Evolutionary conservation across 2,113 vertebrate genomes (phyloP).

Genomic region (Plecturocebus donacophilus): DNA sequence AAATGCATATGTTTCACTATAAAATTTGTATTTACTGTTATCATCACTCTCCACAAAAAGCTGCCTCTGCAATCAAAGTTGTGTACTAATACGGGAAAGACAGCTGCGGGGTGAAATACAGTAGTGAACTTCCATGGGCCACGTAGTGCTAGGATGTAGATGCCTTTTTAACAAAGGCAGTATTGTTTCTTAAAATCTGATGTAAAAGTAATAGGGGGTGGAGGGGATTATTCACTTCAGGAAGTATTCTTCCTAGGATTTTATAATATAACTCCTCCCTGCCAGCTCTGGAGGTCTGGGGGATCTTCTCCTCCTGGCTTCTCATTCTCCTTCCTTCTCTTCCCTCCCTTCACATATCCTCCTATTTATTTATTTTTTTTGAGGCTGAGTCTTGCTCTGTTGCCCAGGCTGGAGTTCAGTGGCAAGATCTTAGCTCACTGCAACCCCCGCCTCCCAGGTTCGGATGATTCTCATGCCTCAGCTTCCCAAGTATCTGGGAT

Average conservation of each 20-base stretch:
- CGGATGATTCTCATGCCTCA: too few species aligned
- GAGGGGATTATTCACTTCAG: background rate
- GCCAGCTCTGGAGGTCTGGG: background rate
- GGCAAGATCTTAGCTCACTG: too few species aligned
- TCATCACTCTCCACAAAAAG: background rate
- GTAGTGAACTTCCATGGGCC: background rate
- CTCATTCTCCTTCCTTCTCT: background rate
- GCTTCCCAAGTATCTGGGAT: too few species aligned
- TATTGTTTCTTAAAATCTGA: background rate
- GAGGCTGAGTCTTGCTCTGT: too few species aligned
- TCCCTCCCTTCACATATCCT: background rate
- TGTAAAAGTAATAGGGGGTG: background rate
- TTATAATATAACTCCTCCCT: background rate
- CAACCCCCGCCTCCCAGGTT: too few species aligned
- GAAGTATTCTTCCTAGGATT: background rate
- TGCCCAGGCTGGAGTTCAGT: too few species aligned
- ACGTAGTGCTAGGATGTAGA: background rate
- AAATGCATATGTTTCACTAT: background rate
- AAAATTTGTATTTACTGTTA: slow-evolving; percentile 1
- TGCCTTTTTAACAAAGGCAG: background rate
- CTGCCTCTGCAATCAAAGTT: background rate
- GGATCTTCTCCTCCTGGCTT: background rate
- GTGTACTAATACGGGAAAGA: background rate
- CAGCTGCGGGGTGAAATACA: background rate
- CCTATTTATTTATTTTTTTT: too few species aligned